A percentile compares a stretch with the other conserved stretches of the same genome.
Evolutionary conservation across 2,888 invertebrate species (phyloP).

Genomic region (Orthosia cruda): DNA sequence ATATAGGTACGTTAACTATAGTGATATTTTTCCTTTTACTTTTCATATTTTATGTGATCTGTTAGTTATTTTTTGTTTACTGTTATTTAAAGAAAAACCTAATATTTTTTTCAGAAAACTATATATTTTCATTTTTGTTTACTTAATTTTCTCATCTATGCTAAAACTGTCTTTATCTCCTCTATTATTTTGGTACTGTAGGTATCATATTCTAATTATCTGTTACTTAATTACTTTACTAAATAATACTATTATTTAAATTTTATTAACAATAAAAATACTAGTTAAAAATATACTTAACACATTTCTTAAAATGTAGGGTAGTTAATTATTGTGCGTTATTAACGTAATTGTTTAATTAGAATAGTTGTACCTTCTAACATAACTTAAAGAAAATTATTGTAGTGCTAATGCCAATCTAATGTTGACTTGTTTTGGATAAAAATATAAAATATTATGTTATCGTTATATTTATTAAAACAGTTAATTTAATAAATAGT

Average conservation of each 20-base stretch:
- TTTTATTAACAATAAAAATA: slow-evolving; percentile 11
- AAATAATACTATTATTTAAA: not conserved
- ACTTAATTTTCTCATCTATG: not conserved
- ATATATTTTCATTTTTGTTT: not conserved
- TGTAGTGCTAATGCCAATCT: slow-evolving; percentile 28
- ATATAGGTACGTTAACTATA: not conserved
- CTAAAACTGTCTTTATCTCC: not conserved
- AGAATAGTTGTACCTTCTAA: slow-evolving; percentile 24
- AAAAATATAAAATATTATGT: slow-evolving; percentile 43
- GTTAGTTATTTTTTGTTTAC: slow-evolving; percentile 23
- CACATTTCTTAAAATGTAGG: slow-evolving; percentile 24
- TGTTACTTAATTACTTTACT: slow-evolving; percentile 5
- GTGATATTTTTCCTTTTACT: slow-evolving; percentile 25
- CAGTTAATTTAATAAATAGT: slow-evolving; percentile 42
- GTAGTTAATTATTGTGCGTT: slow-evolving; percentile 16
- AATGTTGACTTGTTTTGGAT: slow-evolving; percentile 42
- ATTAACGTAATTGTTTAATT: slow-evolving; percentile 35
- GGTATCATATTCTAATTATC: not conserved
- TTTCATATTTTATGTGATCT: slow-evolving; percentile 2
- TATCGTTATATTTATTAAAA: slow-evolving; percentile 46
- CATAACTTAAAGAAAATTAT: slow-evolving; percentile 24
- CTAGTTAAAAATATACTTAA: slow-evolving; percentile 23
- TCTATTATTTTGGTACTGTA: not conserved
- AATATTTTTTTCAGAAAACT: slow-evolving; percentile 8
- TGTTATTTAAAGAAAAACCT: not conserved